Conservation (phyloP, 2,113 vertebrate genomes). For the Peromyscus californicus region DNA sequence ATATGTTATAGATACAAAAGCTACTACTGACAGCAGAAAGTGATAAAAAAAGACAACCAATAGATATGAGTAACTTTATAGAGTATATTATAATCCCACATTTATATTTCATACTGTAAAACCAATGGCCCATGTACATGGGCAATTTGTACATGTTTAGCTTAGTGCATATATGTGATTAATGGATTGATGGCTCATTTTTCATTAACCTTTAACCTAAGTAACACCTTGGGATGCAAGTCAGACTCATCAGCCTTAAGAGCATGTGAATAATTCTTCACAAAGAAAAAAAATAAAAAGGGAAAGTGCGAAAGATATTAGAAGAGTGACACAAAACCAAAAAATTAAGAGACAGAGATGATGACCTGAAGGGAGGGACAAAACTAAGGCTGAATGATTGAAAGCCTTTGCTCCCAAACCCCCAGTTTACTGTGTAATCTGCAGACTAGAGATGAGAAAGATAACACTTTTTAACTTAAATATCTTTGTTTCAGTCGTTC, state of each 20-base stretch:
- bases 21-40: too few species aligned
- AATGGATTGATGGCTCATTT: background rate
- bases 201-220: background rate
- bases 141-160: background rate
- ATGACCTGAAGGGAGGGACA: background rate
- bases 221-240: background rate
- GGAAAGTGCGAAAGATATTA: background rate
- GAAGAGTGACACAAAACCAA: background rate
- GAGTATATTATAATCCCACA: background rate
- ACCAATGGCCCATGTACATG: background rate
- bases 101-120: background rate
- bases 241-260: background rate
- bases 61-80: background rate
- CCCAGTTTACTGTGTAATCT: too few species aligned
- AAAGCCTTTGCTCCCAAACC: too few species aligned
- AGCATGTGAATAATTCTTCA: background rate
- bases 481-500: too few species aligned
- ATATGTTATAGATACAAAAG: too few species aligned
- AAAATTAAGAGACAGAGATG: background rate
- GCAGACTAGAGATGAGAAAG: too few species aligned
- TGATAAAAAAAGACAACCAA: background rate
- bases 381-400: background rate
- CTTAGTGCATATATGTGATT: background rate
- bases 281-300: background rate
- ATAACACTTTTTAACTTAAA: too few species aligned